A percentile compares a stretch with the other conserved stretches of the same genome.
phyloP scores from a whole-genome alignment of 2,113 vertebrate species.

The Psephotus haematonotus region DNA sequence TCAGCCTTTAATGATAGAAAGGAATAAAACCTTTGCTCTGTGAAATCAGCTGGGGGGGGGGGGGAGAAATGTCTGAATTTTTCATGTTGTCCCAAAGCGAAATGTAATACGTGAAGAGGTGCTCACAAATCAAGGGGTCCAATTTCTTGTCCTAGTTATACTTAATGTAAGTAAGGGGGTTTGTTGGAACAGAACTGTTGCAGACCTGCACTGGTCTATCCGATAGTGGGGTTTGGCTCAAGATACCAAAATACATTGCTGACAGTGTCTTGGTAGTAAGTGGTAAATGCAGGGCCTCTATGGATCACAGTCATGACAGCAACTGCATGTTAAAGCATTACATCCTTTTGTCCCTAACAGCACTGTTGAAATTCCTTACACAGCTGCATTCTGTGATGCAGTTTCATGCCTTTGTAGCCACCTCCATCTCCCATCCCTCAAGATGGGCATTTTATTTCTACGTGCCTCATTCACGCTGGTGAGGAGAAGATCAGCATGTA shows the following conservation, averaged over 20 bases:
- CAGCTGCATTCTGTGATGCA: background rate
- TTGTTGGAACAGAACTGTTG: background rate
- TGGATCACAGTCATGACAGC: fast-evolving
- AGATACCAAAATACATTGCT: background rate
- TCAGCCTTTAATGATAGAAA: background rate
- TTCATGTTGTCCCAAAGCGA: background rate
- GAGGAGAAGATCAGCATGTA: fast-evolving
- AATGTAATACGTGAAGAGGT: background rate
- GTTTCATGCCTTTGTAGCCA: background rate
- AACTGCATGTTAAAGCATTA: fast-evolving
- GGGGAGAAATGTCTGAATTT: background rate
- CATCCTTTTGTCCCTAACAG: background rate
- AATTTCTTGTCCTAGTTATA: background rate
- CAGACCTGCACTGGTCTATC: background rate
- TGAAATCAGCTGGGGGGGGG: background rate
- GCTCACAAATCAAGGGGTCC: background rate
- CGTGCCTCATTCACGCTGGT: background rate
- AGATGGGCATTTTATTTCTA: background rate
- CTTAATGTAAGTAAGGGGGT: background rate
- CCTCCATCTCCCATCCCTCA: background rate
- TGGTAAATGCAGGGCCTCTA: background rate
- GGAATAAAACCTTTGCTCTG: background rate
- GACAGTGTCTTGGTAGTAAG: background rate
- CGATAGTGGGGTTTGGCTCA: background rate
- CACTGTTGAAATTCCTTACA: background rate